These are phyloP conservation scores for Nysson spinosus DNA, from an alignment of 2,888 invertebrate genomes.

Conservation along the genomic window DNA sequence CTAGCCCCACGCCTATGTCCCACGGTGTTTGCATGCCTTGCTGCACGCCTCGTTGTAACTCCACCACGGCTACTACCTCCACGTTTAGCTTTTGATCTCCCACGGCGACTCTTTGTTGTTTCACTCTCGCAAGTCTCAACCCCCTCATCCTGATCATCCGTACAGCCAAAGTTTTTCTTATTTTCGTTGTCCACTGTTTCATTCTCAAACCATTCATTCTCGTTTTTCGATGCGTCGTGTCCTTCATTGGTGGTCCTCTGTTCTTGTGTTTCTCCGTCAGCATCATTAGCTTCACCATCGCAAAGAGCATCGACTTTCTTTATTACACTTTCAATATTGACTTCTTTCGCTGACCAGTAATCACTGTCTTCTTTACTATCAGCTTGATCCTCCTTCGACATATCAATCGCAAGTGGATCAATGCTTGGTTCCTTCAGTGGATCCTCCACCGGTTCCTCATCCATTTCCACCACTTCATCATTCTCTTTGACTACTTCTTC, in stretches of 20 bases:
- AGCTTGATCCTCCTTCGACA: conserved; percentile 77
- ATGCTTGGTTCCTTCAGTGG: conserved; percentile 62
- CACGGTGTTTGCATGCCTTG: conserved; percentile 69
- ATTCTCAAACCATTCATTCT: conserved; percentile 71
- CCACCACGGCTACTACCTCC: conserved; percentile 78
- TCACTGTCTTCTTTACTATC: conserved; percentile 84
- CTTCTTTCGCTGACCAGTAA: conserved; percentile 88
- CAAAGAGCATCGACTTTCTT: conserved; percentile 87
- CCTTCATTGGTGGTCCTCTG: conserved; percentile 59
- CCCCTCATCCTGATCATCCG: conserved; percentile 74
- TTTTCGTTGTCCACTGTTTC: conserved; percentile 64
- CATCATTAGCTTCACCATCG: conserved; percentile 72
- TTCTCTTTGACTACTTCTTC: conserved; percentile 58
- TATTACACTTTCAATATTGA: conserved; percentile 89
- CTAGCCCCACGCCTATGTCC: conserved; percentile 75
- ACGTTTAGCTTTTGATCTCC: conserved; percentile 71
- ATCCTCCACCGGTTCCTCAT: conserved; percentile 65
- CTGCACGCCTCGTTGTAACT: conserved; percentile 81
- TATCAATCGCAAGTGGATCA: conserved; percentile 69
- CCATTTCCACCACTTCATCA: conserved; percentile 62
- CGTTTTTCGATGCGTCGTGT: conserved; percentile 60
- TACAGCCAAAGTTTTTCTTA: conserved; percentile 64
- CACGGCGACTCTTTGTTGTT: conserved; percentile 73
- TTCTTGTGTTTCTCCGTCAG: conserved; percentile 63
- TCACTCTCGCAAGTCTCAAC: conserved; percentile 73